Base-by-base conservation (phyloP, 23 tunicate species). In the Trididemnum clinides region DNA sequence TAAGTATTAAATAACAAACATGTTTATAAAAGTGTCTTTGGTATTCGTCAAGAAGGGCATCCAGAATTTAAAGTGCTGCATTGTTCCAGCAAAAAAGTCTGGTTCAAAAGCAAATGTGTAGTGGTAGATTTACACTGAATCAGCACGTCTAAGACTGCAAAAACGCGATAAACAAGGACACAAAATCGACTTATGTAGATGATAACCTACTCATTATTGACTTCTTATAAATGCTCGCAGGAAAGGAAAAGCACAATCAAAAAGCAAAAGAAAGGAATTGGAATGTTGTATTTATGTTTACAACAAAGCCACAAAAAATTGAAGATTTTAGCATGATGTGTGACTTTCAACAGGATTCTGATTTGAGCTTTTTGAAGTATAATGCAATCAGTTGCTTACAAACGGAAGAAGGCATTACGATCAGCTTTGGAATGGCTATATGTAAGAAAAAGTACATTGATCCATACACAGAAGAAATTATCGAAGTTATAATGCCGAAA, bases 321-420 rank as follows among this genome's bases (percentile, higher is more conserved):
- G 32, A 36, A 6, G 87, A 83, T 35, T 83, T 83, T 49, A 39
- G 70, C 4, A 38, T 37, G 26, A 83, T 83, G 87, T 83, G 79
- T 32, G 29, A 39, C 18, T 83, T 22, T 35, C 87, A 83, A 28
- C 87, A 83, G 38, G 87, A 83, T 35, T 6, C 21, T 31, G 85
- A 81, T 2, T 19, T 25, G 5, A 70, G 78, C 78, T 69, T 83
- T 70, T 27, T 83, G 28, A 83, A 83, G 66, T 39, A 66, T 64
- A 83, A 83, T 64, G 66, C 87, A 3, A 20, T 83, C 2, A 28
- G 36, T 38, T 69, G 38, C 6, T 21, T 37, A 2, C 38, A 39
- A 23, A 83, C 23, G 3, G 79, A 83, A 34, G 18, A 23, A 1
- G 87, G 87, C 4, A 38, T 20, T 5, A 10, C 70, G 4, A 30